These are phyloP conservation scores for Urophycis tenuis DNA, from an alignment of 2,797 vertebrate species.

Conservation along the genomic window DNA sequence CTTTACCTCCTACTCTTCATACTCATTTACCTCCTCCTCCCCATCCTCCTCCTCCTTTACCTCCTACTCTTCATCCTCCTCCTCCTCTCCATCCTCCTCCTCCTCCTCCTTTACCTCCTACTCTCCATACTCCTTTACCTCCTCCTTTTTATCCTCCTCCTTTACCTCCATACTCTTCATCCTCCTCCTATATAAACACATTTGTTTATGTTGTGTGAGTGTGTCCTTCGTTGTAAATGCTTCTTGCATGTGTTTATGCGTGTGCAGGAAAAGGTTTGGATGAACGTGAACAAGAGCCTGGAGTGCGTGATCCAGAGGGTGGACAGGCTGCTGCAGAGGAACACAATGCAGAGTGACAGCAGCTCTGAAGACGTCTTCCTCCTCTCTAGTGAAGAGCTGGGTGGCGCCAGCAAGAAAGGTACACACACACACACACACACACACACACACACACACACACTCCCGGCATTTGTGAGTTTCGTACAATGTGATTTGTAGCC, in stretches of 20 bases:
- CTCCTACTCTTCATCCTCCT: neutral
- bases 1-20: neutral
- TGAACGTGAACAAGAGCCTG: constrained; percentile 96
- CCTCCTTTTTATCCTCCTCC: neutral
- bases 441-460: constrained; percentile 6
- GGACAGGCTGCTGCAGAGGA: constrained; percentile 86
- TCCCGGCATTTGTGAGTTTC: neutral
- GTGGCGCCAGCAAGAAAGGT: constrained; percentile 84
- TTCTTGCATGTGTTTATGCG: constrained; percentile 10
- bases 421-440: constrained; percentile 24
- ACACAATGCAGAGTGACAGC: constrained; percentile 83
- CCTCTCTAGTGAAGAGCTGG: constrained; percentile 59
- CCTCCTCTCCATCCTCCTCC: neutral
- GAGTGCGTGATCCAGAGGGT: constrained; percentile 94
- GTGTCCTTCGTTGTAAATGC: neutral
- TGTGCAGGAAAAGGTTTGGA: constrained; percentile 88
- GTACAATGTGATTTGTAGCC: neutral
- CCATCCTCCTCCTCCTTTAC: neutral
- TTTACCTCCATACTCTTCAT: neutral
- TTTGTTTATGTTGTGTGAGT: neutral
- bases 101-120: neutral
- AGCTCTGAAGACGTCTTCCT: constrained; percentile 86
- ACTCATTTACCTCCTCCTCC: neutral
- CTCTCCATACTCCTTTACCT: neutral
- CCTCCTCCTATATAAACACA: neutral